A percentile compares a stretch with the other conserved stretches of the same genome.
Conservation (phyloP, 2,888 invertebrate species). For the Spodoptera exigua region DNA sequence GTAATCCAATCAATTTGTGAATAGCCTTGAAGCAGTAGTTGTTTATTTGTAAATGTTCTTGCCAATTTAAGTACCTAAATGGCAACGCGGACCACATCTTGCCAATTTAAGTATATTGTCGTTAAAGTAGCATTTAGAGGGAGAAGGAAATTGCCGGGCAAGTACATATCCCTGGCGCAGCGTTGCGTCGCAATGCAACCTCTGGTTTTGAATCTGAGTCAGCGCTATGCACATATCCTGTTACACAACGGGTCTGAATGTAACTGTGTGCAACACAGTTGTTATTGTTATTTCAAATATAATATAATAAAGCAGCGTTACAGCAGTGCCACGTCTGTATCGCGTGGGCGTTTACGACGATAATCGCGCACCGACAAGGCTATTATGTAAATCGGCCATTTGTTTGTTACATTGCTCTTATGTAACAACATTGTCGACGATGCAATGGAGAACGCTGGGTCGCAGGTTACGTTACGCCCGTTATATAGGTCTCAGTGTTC, state of each 20-base stretch:
- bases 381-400: conserved; percentile 86
- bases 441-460: conserved; percentile 80
- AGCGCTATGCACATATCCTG: too few species aligned
- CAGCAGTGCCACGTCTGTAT: conserved; percentile 55
- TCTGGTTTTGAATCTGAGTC: too few species aligned
- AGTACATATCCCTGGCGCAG: too few species aligned
- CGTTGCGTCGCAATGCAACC: too few species aligned
- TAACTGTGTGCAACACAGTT: conserved; percentile 23
- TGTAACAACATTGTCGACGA: conserved; percentile 78
- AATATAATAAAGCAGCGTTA: conserved; percentile 44
- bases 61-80: background rate
- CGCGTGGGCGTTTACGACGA: conserved; percentile 72
- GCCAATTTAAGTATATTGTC: too few species aligned
- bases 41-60: conserved; percentile 7
- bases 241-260: conserved; percentile 7
- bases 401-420: conserved; percentile 83
- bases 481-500: conserved; percentile 61
- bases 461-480: conserved; percentile 81
- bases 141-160: too few species aligned
- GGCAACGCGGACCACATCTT: too few species aligned
- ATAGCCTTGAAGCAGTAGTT: conserved; percentile 32
- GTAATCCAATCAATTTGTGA: conserved; percentile 31
- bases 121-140: too few species aligned
- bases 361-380: conserved; percentile 80
- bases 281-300: conserved; percentile 23